Evolutionary conservation across 2,113 vertebrate genomes (phyloP), one percentile per base, ranked within the genome.

Genomic region (Pithys albifrons): DNA sequence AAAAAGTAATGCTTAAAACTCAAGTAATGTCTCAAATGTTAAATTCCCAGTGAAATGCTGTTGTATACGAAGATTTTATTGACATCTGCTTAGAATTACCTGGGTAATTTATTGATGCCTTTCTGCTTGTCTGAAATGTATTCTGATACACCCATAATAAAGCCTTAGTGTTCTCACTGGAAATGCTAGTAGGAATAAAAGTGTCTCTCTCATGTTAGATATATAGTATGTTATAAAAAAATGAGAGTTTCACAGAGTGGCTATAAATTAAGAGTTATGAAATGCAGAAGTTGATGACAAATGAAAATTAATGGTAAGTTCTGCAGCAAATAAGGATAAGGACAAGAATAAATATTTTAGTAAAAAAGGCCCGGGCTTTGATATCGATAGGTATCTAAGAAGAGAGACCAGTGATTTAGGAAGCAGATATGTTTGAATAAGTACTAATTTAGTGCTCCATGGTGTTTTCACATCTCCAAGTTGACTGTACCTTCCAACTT

Each of bases 161-260:
- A 93, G 51, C 37, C 59, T 94, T 91, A 94, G 78, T 93, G 87
- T 70, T 46, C 64, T 85, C 23, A 3, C 4, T 96, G 74, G 81
- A 91, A 94, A 72, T 93, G 65, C 57, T 35, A 84, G 39, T 61
- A 66, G 62, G 61, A 77, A 19, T 88, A 89, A 89, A 95, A 91
- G 29, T 74, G 29, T 88, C 48, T 91, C 54, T 75, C n/a, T 91
- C 75, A 54, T 88, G 85, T 89, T 89, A 91, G 89, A 92, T 89
- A 93, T 95, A 91, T 46, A 67, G 62, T 41, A 77, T 39, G 55
- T 62, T 93, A 85, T 95, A 83, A 97, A 96, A 95, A 66, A 15
- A 3, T 20, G 46, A 72, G 73, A 58, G 24, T 88, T 93, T 93
- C 55, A 74, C 45, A 85, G 65, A 93, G 12, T 59, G 17, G 25